Base-by-base conservation (phyloP, 2,888 invertebrate genomes). In the Acanthosoma haemorrhoidale region DNA sequence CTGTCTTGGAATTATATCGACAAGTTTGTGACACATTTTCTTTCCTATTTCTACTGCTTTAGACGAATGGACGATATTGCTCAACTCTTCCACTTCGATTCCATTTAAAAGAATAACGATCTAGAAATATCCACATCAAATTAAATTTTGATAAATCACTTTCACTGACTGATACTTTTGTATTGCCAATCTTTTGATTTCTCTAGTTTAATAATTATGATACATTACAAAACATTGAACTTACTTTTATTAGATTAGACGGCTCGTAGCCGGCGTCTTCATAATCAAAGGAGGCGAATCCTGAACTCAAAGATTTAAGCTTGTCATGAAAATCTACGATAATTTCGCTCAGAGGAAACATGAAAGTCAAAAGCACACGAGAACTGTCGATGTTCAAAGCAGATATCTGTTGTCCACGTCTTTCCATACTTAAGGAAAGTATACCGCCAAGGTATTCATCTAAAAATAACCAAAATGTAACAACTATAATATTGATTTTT, bases 261-360 rank as follows among this genome's bases (percentile, higher is more conserved):
- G 79, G 78, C 77, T 90, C 86, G 80, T 90, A 98, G 1, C 93
- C 96, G 77, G 86, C 81, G 78, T 94, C 91, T 80, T 95, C 94
- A 78, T 96, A 96, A 80, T 94, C 94, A 78, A 96, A 96, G 79
- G 93, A 93, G 1, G 96, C 98, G 82, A 94, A 98, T 32, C 98
- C 98, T 0, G 96, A 96, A 3, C 92, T 90, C 16, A 93, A 77
- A 13, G 91, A 89, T 80, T 98, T 98, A 2, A 97, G 82, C 3
- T 85, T 84, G 78, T 98, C 97, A 78, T 96, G 96, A 80, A 99
- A 98, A 80, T 98, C 96, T 8, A 96, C 81, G 13, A 98, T 89
- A 29, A 98, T 90, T 84, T 99, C 98, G 76, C 90, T 92, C 5
- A 99, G 82, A 0, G 98, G 98, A 64, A 99, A 80, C 38, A 88